phyloP scores from a whole-genome alignment of 2,888 invertebrate species.

The Erebia epiphron region DNA sequence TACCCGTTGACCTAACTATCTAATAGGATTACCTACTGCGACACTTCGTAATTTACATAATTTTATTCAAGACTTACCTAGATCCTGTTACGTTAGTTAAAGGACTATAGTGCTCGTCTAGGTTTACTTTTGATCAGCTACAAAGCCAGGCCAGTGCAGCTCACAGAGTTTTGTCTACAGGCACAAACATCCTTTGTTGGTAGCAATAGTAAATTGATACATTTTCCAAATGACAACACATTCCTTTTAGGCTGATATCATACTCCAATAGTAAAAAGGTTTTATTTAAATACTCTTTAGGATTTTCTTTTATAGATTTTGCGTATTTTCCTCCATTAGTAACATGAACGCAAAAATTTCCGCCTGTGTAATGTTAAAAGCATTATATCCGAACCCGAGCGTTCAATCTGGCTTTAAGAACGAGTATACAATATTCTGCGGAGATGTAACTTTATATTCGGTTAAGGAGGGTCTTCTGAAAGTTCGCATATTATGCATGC shows the following conservation, averaged over 20 bases:
- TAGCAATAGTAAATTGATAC: conserved; percentile 4
- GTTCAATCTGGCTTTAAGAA: conserved; percentile 26
- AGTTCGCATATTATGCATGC: conserved; percentile 63
- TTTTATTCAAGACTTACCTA: conserved; percentile 14
- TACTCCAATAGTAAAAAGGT: too few species aligned
- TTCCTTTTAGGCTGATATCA: too few species aligned
- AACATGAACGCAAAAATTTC: not conserved
- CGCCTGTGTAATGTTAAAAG: conserved; percentile 11
- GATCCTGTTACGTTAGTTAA: conserved; percentile 13
- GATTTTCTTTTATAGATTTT: too few species aligned
- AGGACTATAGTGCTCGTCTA: conserved; percentile 15
- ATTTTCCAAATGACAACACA: not conserved
- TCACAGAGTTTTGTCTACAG: conserved; percentile 16
- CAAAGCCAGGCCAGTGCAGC: conserved; percentile 13
- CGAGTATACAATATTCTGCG: conserved; percentile 28
- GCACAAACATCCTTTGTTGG: conserved; percentile 10
- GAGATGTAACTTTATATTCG: conserved; percentile 67
- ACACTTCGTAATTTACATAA: conserved; percentile 4
- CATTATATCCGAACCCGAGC: conserved; percentile 20
- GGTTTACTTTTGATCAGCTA: conserved; percentile 22
- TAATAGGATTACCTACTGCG: not conserved
- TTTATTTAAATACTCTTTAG: too few species aligned
- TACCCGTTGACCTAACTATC: not conserved
- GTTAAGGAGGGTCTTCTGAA: conserved; percentile 60
- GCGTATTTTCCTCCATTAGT: too few species aligned